Conservation (phyloP, 2,888 invertebrate species). For the Drosophila meridionalis region DNA sequence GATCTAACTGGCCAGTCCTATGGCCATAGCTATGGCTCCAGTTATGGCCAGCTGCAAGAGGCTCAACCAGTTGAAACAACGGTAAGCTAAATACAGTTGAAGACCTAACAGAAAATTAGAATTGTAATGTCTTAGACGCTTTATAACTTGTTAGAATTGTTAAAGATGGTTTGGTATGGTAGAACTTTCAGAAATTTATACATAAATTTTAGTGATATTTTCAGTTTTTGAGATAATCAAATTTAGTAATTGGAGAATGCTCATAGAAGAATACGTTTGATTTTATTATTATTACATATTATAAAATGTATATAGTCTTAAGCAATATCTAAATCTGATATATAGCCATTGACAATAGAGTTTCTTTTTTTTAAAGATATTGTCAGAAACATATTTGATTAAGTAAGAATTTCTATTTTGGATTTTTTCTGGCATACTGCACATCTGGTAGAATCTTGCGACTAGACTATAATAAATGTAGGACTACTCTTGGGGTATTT, state of each 20-base stretch:
- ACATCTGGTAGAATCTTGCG: too few species aligned
- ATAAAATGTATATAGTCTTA: too few species aligned
- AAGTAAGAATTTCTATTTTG: too few species aligned
- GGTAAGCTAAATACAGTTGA: slow-evolving; percentile 35
- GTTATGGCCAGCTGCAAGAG: slow-evolving; percentile 35
- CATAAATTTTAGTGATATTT: not conserved
- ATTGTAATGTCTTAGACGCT: not conserved
- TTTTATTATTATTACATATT: too few species aligned
- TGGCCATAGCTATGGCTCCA: slow-evolving; percentile 18
- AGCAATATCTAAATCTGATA: too few species aligned
- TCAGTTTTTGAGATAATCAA: not conserved
- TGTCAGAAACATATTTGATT: too few species aligned
- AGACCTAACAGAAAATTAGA: not conserved
- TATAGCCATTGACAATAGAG: too few species aligned
- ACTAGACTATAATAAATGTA: too few species aligned
- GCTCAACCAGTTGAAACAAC: slow-evolving; percentile 33
- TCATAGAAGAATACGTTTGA: not conserved
- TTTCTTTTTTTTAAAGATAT: too few species aligned
- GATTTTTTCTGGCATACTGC: too few species aligned
- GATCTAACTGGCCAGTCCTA: slow-evolving; percentile 40
- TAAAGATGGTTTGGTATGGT: too few species aligned
- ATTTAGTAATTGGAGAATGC: not conserved
- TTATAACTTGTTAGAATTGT: not conserved
- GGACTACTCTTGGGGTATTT: too few species aligned
- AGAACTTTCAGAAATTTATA: not conserved